phyloP scores from a whole-genome alignment of 1,140 invertebrate genomes.

The Araneus ventricosus region DNA sequence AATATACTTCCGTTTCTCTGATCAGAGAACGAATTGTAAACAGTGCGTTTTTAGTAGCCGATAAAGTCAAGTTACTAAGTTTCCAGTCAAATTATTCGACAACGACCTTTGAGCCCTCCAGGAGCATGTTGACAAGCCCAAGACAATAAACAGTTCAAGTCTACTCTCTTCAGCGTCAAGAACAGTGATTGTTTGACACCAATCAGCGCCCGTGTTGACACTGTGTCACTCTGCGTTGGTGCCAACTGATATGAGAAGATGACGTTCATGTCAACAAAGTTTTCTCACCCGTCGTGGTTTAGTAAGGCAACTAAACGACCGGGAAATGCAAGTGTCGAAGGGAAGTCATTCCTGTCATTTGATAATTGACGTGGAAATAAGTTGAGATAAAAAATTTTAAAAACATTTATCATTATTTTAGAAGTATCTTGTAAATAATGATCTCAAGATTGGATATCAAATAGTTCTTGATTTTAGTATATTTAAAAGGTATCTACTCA shows the following conservation, averaged over 20 bases:
- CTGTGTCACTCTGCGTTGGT: slow-evolving; percentile 44
- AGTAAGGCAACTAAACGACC: not conserved
- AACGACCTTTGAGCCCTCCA: slow-evolving; percentile 59
- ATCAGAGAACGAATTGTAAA: not conserved
- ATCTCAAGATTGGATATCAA: too few species aligned
- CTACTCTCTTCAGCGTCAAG: slow-evolving; percentile 3
- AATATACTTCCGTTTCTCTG: too few species aligned
- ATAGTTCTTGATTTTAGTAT: too few species aligned
- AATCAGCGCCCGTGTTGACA: slow-evolving; percentile 58
- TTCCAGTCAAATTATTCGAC: slow-evolving; percentile 1
- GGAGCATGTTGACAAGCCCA: slow-evolving; percentile 64
- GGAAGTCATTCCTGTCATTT: not conserved
- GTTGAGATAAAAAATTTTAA: not conserved
- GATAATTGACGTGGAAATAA: not conserved
- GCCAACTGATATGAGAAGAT: slow-evolving; percentile 49
- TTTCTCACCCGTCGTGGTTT: not conserved
- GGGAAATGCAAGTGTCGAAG: not conserved
- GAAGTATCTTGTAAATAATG: too few species aligned
- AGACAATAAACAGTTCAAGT: slow-evolving; percentile 65
- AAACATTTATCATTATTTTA: not conserved
- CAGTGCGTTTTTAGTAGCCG: not conserved
- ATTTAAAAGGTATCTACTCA: too few species aligned
- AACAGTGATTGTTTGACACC: slow-evolving; percentile 64
- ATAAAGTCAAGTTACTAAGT: not conserved
- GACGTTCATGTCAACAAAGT: slow-evolving; percentile 51